Percentiles rank a stretch among this genome's conserved stretches.
Conservation (phyloP, 2,113 vertebrate genomes). For the Phoxinus phoxinus region DNA sequence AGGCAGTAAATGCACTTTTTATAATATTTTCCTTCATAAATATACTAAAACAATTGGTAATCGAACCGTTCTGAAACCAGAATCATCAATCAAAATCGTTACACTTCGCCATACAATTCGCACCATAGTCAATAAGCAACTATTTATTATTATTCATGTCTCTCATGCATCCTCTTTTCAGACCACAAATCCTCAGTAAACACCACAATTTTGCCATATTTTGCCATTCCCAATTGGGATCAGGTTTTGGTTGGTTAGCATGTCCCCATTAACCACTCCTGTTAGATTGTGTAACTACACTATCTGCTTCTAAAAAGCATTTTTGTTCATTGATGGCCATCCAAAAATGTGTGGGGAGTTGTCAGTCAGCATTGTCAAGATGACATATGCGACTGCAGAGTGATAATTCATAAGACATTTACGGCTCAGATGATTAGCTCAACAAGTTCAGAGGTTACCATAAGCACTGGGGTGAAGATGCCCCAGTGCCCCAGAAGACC, state of each 20-base stretch:
- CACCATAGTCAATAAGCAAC: background rate
- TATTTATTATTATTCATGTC: background rate
- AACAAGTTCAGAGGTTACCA: background rate
- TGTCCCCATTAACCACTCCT: background rate
- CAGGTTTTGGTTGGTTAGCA: background rate
- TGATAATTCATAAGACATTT: background rate
- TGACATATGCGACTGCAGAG: background rate
- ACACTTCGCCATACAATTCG: background rate
- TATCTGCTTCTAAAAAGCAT: background rate
- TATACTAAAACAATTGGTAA: background rate
- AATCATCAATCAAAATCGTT: background rate
- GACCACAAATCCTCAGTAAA: background rate
- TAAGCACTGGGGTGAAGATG: background rate
- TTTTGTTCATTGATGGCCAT: background rate
- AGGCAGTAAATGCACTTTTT: background rate
- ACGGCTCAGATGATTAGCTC: background rate
- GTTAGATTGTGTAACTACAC: background rate
- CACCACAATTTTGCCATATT: background rate
- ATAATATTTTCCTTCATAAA: background rate
- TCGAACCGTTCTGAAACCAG: background rate
- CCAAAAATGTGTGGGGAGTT: background rate
- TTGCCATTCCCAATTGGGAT: background rate
- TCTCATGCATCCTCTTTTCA: constrained; percentile 1
- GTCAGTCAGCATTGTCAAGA: background rate
- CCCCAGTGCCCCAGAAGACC: too few relatives aligned